Conservation (phyloP, 2,113 vertebrate species). For the Aythya baeri region DNA sequence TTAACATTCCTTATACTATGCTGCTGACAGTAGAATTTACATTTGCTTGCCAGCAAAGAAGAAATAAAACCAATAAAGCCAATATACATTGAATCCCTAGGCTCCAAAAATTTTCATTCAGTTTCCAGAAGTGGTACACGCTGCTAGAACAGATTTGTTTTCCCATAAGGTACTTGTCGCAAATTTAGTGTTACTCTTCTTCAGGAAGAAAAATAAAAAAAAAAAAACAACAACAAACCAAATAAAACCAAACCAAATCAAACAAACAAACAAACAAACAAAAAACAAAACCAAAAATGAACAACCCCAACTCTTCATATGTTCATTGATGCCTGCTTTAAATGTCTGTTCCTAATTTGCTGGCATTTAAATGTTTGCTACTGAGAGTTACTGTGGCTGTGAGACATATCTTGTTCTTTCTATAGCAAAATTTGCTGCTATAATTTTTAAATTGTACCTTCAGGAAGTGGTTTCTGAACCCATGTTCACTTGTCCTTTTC, state of each 20-base stretch:
- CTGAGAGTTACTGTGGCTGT: neutral
- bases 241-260: no score
- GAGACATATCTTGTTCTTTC: neutral
- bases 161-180: neutral
- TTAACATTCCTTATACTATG: neutral
- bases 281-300: no score
- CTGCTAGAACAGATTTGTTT: neutral
- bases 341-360: neutral
- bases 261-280: no score
- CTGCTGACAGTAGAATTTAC: neutral
- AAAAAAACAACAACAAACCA: accelerated
- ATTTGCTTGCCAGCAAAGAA: neutral
- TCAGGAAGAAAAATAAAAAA: neutral
- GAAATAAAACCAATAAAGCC: neutral
- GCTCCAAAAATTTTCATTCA: neutral
- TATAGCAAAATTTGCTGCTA: neutral
- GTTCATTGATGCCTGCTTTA: neutral
- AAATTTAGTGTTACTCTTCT: neutral
- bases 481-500: neutral
- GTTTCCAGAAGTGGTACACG: neutral
- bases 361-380: neutral
- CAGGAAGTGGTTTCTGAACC: neutral
- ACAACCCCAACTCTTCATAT: neutral
- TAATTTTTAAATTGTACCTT: neutral
- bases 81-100: neutral